phyloP scores from a whole-genome alignment of 2,888 invertebrate genomes.

The Pollenia angustigena region DNA sequence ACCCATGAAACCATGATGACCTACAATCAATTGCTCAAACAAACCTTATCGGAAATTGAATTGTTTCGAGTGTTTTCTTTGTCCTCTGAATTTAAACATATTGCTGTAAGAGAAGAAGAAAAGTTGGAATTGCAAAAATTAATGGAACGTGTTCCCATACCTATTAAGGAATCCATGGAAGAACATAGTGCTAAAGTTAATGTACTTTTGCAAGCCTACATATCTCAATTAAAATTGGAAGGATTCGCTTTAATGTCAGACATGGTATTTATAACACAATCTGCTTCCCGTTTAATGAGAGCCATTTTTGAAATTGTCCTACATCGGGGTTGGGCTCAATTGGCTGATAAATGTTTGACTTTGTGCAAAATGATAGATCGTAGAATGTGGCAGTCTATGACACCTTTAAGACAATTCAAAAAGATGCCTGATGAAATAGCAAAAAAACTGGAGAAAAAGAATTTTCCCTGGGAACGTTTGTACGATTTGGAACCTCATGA shows the following conservation, averaged over 20 bases:
- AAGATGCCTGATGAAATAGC: conserved; percentile 99
- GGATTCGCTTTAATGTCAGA: conserved; percentile 99
- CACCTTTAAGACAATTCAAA: conserved; percentile 97
- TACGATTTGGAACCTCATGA: conserved; percentile 99
- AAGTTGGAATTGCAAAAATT: conserved; percentile 98
- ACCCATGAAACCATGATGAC: conserved; percentile 98
- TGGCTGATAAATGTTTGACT: conserved; percentile 97
- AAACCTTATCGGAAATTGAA: conserved; percentile 98
- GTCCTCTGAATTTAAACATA: conserved; percentile 97
- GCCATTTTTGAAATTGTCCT: conserved; percentile 99
- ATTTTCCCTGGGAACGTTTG: conserved; percentile 96
- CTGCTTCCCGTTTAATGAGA: conserved; percentile 96
- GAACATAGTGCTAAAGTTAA: conserved; percentile 98
- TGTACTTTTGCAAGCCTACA: conserved; percentile 97
- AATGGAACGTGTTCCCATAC: conserved; percentile 96
- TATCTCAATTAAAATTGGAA: conserved; percentile 98
- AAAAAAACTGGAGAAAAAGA: conserved; percentile 99
- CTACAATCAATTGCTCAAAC: conserved; percentile 97
- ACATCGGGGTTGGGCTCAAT: conserved; percentile 96
- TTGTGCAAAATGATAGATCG: conserved; percentile 99
- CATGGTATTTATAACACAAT: conserved; percentile 99
- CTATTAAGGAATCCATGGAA: conserved; percentile 99
- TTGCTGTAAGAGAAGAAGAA: conserved; percentile 97
- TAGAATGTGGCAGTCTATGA: conserved; percentile 99
- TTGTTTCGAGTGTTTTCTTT: conserved; percentile 98